phyloP scores from a whole-genome alignment of 53 echinoderm and acorn worm species.

The Astropecten irregularis region DNA sequence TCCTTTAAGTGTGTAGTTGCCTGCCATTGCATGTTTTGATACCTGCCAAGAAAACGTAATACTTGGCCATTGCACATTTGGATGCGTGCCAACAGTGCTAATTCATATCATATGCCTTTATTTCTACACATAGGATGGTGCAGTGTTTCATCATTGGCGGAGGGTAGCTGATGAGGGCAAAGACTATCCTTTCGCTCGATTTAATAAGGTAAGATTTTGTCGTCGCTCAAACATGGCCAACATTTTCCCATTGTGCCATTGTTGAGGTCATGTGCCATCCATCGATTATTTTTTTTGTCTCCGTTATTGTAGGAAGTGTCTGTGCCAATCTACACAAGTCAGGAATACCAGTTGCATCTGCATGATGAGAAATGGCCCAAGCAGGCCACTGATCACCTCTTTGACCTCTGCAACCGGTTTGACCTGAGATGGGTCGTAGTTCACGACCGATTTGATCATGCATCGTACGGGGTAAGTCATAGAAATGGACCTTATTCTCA shows the following conservation, averaged over 20 bases:
- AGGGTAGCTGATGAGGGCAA: constrained; percentile 96
- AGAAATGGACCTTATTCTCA: too few relatives aligned
- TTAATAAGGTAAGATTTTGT: constrained; percentile 92
- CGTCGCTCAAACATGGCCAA: too few relatives aligned
- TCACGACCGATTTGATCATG: constrained; percentile 90
- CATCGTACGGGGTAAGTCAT: constrained; percentile 85
- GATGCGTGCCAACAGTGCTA: too few relatives aligned
- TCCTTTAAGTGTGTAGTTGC: too few relatives aligned
- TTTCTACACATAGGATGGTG: too few relatives aligned
- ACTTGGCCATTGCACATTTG: too few relatives aligned
- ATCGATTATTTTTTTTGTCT: too few relatives aligned
- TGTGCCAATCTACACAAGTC: constrained; percentile 91
- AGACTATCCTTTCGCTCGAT: constrained; percentile 97
- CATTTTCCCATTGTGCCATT: too few relatives aligned
- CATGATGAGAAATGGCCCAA: constrained; percentile 97
- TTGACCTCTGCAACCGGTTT: constrained; percentile 90
- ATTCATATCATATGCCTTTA: too few relatives aligned
- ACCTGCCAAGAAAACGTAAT: too few relatives aligned
- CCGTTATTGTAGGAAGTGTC: constrained; percentile 82
- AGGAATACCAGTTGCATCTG: constrained; percentile 93
- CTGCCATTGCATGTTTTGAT: too few relatives aligned
- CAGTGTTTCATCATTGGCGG: constrained; percentile 93
- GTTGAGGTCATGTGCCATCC: too few relatives aligned
- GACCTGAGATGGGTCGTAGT: constrained; percentile 95
- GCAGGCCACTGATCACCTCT: constrained; percentile 93